Evolutionary conservation across 2,888 invertebrate genomes (phyloP).

Genomic region (Gari tellinella): DNA sequence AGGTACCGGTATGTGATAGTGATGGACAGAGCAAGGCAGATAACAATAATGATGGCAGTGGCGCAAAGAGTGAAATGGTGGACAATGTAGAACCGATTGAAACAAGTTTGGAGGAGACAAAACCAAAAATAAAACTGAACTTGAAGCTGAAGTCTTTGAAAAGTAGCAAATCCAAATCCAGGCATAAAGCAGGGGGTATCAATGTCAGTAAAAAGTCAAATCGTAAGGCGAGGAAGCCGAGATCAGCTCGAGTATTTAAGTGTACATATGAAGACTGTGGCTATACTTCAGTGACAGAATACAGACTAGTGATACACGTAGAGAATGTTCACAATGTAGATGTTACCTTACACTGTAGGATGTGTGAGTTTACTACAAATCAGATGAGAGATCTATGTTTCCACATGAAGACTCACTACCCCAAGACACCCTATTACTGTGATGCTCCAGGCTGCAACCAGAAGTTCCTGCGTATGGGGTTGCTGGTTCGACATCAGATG

Average conservation of each 20-base stretch:
- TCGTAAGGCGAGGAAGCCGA: not conserved
- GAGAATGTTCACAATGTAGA: constrained; percentile 53
- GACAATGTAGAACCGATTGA: not conserved
- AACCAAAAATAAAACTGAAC: constrained; percentile 2
- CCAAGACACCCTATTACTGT: constrained; percentile 88
- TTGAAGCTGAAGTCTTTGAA: constrained; percentile 10
- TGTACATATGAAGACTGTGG: constrained; percentile 59
- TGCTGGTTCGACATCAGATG: constrained; percentile 87
- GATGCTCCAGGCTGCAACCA: constrained; percentile 86
- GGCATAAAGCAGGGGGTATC: not conserved
- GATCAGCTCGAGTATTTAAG: constrained; percentile 6
- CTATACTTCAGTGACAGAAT: constrained; percentile 42
- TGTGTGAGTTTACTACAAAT: constrained; percentile 87
- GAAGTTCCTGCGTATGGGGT: constrained; percentile 85
- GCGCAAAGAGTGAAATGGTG: not conserved
- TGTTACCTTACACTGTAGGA: constrained; percentile 84
- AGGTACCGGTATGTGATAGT: too few relatives aligned
- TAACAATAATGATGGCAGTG: too few relatives aligned
- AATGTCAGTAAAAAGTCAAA: not conserved
- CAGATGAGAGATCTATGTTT: constrained; percentile 88
- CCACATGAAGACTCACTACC: constrained; percentile 87
- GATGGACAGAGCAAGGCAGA: too few relatives aligned
- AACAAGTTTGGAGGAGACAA: not conserved
- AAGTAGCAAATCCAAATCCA: not conserved
- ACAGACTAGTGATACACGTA: constrained; percentile 54